Base-by-base conservation (phyloP, 2,888 invertebrate species). In the Mylabris sibirica region DNA sequence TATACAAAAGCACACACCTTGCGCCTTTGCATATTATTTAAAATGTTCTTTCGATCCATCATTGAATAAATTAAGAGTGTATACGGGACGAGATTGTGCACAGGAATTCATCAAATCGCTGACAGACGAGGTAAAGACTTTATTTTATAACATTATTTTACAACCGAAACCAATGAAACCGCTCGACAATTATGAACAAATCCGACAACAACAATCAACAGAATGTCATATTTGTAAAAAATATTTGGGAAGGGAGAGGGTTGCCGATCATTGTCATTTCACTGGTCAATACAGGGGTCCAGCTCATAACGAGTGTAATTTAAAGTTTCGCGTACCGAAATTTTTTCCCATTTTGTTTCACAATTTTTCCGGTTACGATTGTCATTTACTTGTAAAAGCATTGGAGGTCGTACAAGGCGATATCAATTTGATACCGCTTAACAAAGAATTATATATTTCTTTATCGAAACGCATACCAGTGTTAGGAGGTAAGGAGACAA, bases 31-130 rank as follows among this genome's bases (percentile, higher is more conserved):
- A 1, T 76, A 74, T 65, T 77, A 75, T 64, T 35, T 75, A 2
- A 73, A 77, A 57, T 77, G 76, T 66, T 63, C 61, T 2, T 74
- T 71, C 63, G 75, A 76, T 69, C 64, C 68, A 17, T 30, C 63
- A 0, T 35, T 69, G 20, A 75, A 72, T n/a, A 57, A 64, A 30
- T 73, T 66, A 57, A 17, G 65, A 17, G 64, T 66, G 12, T 68
- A 72, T 64, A 53, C 69, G 44, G 69, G 73, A 53, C 11, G 30
- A 35, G 59, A 73, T 57, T 69, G 71, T 44, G n/a, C 34, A 22
- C 41, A 68, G 44, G 67, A 65, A 73, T 75, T 66, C 62, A 35
- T 17, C 49, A 20, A 57, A 22, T 3, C 34, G 4, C 11, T 63
- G 3, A 14, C 11, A 9, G 44, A 44, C 3, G 44, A 44, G 17